A percentile compares a stretch with the other conserved stretches of the same genome.
Evolutionary conservation across 2,888 invertebrate species (phyloP).

Genomic region (Sylvicola fuscatus): DNA sequence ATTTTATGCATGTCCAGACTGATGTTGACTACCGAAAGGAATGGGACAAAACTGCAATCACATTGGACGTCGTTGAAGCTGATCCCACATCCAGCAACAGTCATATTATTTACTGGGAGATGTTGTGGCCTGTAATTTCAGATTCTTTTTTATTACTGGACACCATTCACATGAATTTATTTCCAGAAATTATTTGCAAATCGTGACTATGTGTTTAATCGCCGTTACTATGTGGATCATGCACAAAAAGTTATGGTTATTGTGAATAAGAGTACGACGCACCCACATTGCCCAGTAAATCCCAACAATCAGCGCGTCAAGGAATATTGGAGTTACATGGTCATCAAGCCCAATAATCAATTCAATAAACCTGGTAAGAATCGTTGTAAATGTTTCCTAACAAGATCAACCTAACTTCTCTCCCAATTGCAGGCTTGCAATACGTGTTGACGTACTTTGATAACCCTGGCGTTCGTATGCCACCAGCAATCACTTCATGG

Average conservation of each 20-base stretch:
- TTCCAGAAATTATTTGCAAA: slow-evolving; percentile 60
- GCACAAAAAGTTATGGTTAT: slow-evolving; percentile 36
- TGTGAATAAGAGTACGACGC: slow-evolving; percentile 45
- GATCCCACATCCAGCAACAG: slow-evolving; percentile 38
- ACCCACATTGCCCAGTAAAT: slow-evolving; percentile 44
- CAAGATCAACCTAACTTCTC: too few relatives aligned
- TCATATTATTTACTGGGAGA: slow-evolving; percentile 73
- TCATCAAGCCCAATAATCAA: slow-evolving; percentile 39
- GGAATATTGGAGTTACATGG: slow-evolving; percentile 75
- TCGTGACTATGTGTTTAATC: slow-evolving; percentile 67
- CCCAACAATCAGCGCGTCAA: slow-evolving; percentile 49
- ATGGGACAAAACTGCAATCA: slow-evolving; percentile 63
- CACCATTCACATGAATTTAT: slow-evolving; percentile 3
- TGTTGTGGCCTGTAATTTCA: slow-evolving; percentile 59
- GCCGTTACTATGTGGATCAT: slow-evolving; percentile 40
- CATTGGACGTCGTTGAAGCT: slow-evolving; percentile 46
- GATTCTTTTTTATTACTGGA: slow-evolving; percentile 2
- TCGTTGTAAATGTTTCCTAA: slow-evolving; percentile 2
- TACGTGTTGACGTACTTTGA: slow-evolving; percentile 76
- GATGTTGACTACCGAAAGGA: slow-evolving; percentile 54
- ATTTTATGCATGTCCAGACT: slow-evolving; percentile 65
- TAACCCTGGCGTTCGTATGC: slow-evolving; percentile 60
- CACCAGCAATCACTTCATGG: slow-evolving; percentile 51
- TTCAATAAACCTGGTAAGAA: slow-evolving; percentile 18
- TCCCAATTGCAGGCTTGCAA: slow-evolving; percentile 50